Conservation (phyloP, 2,888 invertebrate genomes). For the Parnassius orleans region DNA sequence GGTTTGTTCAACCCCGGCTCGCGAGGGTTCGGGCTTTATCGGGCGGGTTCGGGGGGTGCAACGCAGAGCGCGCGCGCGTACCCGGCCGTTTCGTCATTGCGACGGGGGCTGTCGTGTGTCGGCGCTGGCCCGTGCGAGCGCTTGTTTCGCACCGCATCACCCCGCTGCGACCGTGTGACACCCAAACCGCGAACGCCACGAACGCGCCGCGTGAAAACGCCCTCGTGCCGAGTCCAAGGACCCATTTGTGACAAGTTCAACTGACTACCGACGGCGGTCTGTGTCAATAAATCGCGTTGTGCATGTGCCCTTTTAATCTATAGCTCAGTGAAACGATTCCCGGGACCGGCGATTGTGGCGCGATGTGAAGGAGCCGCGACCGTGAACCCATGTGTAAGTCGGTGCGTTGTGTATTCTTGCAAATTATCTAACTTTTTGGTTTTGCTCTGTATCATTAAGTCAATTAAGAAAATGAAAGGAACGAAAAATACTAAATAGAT, state of each 20-base stretch:
- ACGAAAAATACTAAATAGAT: too few species aligned
- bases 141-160: conserved; percentile 57
- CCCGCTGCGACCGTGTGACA: conserved; percentile 40
- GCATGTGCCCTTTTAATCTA: conserved; percentile 76
- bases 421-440: conserved; percentile 29
- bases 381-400: conserved; percentile 78
- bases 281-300: conserved; percentile 67
- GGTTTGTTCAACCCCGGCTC: conserved; percentile 76
- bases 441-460: conserved; percentile 18
- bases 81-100: conserved; percentile 80
- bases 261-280: conserved; percentile 29
- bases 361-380: conserved; percentile 75
- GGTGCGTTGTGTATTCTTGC: conserved; percentile 60
- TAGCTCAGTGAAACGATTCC: conserved; percentile 82
- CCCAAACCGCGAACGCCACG: conserved; percentile 41
- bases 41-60: conserved; percentile 69
- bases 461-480: too few species aligned
- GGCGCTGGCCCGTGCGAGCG: conserved; percentile 75
- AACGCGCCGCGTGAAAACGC: conserved; percentile 38
- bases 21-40: conserved; percentile 62
- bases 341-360: conserved; percentile 86
- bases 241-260: conserved; percentile 38
- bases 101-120: conserved; percentile 79
- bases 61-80: conserved; percentile 76
- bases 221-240: conserved; percentile 37